A percentile compares a stretch with the other conserved stretches of the same genome.
Evolutionary conservation across 2,888 invertebrate genomes (phyloP).

Genomic region (Morpho deidamia): DNA sequence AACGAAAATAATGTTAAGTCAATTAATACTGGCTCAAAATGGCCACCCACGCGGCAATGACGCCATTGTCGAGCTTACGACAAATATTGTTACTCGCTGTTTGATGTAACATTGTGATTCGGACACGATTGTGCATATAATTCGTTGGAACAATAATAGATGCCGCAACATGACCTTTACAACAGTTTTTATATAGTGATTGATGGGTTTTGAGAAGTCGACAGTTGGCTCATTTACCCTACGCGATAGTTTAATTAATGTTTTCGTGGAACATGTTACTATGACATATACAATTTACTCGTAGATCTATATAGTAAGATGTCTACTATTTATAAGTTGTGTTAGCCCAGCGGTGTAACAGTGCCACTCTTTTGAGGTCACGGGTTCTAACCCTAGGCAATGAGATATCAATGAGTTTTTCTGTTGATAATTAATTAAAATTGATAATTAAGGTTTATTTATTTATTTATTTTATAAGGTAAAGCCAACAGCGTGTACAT

Average conservation of each 20-base stretch:
- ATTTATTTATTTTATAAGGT: no score
- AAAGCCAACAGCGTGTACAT: no score
- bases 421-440: no score
- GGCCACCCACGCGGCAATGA: conserved; percentile 57
- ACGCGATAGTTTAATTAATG: conserved; percentile 8
- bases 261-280: background rate
- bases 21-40: conserved; percentile 49
- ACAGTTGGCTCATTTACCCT: conserved; percentile 8
- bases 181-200: conserved; percentile 4
- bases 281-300: background rate
- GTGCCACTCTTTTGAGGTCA: no score
- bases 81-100: conserved; percentile 65
- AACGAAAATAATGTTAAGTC: conserved; percentile 47
- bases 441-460: no score
- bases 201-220: background rate
- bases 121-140: conserved; percentile 28
- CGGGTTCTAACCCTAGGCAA: no score
- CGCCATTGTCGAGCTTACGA: conserved; percentile 58
- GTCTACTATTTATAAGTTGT: no score
- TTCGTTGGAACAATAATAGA: conserved; percentile 28
- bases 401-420: no score
- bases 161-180: conserved; percentile 10
- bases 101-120: conserved; percentile 10
- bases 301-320: no score
- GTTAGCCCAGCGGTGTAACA: no score